Evolutionary conservation across 2,888 invertebrate genomes (phyloP), one percentile per base, ranked within the genome.

Genomic region (Phymatocera aterrima): DNA sequence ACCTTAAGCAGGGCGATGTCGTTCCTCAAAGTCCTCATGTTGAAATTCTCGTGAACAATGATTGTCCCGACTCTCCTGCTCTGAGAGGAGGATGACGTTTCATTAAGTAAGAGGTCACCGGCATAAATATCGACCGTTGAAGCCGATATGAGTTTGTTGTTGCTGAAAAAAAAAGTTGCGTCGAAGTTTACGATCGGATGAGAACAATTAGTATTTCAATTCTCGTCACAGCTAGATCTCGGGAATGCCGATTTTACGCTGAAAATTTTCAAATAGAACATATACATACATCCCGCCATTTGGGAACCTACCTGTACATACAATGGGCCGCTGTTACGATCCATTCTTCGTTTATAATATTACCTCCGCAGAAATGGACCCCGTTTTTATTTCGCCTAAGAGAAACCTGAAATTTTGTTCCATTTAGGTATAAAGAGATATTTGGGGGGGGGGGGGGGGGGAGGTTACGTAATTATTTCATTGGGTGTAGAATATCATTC

Each of bases 1-100:
- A 90, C 80, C 65, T 88, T 87, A 48, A 90, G 70, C 8, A 88
- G 34, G 0, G 87, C 88, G 34, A 90, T 82, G 77, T 89, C 89
- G 54, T 88, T 85, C 0, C 8, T 37, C n/a, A 85, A 51, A 0
- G 81, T 70, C 0, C 6, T 15, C 0, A 72, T 31, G 37, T 82
- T 78, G 61, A 85, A 90, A 1, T 43, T 2, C 0, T 78, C 24
- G 79, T 89, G 85, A 0, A 79, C 51, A 0, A 86, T 78, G 34
- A 88, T 18, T 74, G 84, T 2, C 37, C 83, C 83, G 0, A 90
- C 84, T 21, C 83, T 77, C 24, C 84, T 72, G 1, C 48, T 72
- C 34, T 72, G 72, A 3, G 72, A 48, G 0, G 31, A 18, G 10
- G 72, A 51, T 10, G 72, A 72, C 31, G 15, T 31, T 28, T 51